phyloP scores from a whole-genome alignment of 1,140 invertebrate genomes.

The Pteromalus puparum region DNA sequence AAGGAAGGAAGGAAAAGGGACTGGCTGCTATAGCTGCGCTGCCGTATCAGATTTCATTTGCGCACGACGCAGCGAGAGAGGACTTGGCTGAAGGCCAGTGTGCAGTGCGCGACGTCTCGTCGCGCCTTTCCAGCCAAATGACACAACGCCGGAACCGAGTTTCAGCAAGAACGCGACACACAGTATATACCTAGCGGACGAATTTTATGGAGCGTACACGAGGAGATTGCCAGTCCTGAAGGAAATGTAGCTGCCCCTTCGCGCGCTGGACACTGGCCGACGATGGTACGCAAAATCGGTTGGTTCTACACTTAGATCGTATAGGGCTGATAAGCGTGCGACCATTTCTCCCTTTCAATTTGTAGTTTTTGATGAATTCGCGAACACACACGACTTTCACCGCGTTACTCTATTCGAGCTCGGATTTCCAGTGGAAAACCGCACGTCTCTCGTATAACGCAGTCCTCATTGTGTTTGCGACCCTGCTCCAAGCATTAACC shows the following conservation, averaged over 20 bases:
- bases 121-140: not conserved
- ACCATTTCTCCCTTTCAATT: no score
- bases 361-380: no score
- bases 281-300: not conserved
- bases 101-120: not conserved
- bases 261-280: not conserved
- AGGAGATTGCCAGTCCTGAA: not conserved
- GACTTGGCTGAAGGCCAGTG: not conserved
- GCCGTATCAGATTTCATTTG: not conserved
- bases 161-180: not conserved
- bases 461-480: no score
- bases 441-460: no score
- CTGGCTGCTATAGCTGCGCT: not conserved
- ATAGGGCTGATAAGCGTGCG: not conserved
- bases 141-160: not conserved
- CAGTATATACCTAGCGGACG: not conserved
- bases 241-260: not conserved
- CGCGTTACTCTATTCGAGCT: no score
- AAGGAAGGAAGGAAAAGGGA: not conserved
- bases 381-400: no score
- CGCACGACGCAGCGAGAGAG: not conserved
- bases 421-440: no score
- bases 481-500: not conserved
- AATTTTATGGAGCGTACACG: not conserved
- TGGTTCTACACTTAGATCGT: not conserved